A percentile compares a stretch with the other conserved stretches of the same genome.
phyloP scores from a whole-genome alignment of 1,140 invertebrate species.

The Sycophila sp. region DNA sequence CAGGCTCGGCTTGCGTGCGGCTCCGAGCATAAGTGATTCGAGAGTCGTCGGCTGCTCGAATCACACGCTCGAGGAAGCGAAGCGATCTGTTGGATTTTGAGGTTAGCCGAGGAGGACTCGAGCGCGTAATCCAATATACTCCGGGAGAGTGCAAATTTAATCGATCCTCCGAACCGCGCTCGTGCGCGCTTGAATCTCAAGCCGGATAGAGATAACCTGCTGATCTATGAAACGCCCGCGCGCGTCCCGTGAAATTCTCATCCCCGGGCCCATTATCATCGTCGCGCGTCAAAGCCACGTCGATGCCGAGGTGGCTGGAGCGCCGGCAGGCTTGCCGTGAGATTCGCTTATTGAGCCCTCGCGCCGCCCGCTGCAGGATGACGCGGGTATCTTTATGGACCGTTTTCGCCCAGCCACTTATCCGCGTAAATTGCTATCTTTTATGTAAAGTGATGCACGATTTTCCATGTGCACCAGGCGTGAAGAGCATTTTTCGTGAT shows the following conservation, averaged over 20 bases:
- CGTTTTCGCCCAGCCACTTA: no score
- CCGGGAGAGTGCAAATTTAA: slow-evolving; percentile 22
- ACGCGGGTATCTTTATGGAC: neutral
- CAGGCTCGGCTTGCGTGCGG: neutral
- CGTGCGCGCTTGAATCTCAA: neutral
- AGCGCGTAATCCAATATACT: slow-evolving; percentile 27
- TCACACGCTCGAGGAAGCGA: slow-evolving; percentile 20
- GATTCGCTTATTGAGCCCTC: slow-evolving; percentile 17
- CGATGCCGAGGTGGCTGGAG: no score
- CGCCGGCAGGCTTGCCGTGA: no score
- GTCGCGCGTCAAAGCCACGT: neutral
- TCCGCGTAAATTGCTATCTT: no score
- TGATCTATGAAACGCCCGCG: neutral
- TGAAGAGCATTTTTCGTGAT: no score
- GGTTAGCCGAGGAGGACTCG: slow-evolving; percentile 13
- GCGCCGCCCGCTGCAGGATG: neutral
- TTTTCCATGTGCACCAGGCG: no score
- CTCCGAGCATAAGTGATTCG: slow-evolving; percentile 1
- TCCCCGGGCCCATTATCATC: neutral
- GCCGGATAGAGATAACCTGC: neutral
- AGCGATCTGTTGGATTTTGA: slow-evolving; percentile 33
- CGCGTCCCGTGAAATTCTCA: neutral
- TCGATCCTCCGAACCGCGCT: slow-evolving; percentile 9
- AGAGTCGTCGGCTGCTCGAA: neutral
- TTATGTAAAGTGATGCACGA: no score